A percentile compares a stretch with the other conserved stretches of the same genome.
These are phyloP conservation scores for Oreochromis mossambicus DNA, from an alignment of 2,797 vertebrate genomes.

Conservation along the genomic window DNA sequence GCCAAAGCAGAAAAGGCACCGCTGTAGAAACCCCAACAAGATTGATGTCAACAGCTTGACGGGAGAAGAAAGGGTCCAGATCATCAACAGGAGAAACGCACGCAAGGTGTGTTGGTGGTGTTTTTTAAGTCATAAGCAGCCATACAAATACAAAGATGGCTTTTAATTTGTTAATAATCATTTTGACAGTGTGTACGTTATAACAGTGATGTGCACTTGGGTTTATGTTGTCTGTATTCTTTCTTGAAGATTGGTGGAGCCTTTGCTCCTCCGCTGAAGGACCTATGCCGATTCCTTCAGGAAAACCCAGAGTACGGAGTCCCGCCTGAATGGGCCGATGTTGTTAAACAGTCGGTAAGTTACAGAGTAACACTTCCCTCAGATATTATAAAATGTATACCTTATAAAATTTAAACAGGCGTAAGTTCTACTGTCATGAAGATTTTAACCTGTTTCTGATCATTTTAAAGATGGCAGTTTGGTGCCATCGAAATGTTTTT, in stretches of 20 bases:
- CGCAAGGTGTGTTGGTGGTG: constrained; percentile 82
- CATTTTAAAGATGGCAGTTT: not conserved
- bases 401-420: not conserved
- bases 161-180: not conserved
- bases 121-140: not conserved
- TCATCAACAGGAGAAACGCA: constrained; percentile 96
- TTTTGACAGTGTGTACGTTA: not conserved
- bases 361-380: not conserved
- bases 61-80: constrained; percentile 96
- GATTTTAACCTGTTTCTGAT: not conserved
- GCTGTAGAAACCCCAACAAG: constrained; percentile 97
- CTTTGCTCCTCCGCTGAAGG: constrained; percentile 95
- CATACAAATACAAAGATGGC: not conserved
- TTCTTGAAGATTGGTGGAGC: constrained; percentile 90
- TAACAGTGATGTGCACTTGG: not conserved
- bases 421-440: not conserved
- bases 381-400: not conserved
- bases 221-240: constrained; percentile 22
- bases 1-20: constrained; percentile 97
- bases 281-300: constrained; percentile 93
- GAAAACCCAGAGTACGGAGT: constrained; percentile 98
- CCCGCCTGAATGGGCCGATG: constrained; percentile 96
- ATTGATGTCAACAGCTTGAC: constrained; percentile 96
- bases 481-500: not conserved
- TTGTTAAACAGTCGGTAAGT: constrained; percentile 98